A percentile compares a stretch with the other conserved stretches of the same genome.
Evolutionary conservation across 1,140 invertebrate genomes (phyloP).

Genomic region (Aplysia californica): DNA sequence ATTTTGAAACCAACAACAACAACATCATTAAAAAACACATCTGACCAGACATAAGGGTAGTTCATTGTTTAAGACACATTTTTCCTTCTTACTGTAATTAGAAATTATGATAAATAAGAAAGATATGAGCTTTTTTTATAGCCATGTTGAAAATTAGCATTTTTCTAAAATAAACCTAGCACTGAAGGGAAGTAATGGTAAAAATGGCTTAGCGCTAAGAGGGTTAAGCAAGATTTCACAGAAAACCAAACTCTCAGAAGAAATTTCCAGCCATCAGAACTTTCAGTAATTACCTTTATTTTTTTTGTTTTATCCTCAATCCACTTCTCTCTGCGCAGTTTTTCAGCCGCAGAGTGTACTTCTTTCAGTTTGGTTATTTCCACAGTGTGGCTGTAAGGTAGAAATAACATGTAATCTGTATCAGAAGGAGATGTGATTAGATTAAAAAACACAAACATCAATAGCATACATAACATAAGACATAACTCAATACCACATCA

Average conservation of each 20-base stretch:
- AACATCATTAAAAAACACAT: no score
- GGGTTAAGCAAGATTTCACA: no score
- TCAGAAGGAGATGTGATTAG: background rate
- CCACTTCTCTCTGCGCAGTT: constrained; percentile 68
- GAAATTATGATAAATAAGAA: no score
- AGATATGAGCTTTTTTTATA: no score
- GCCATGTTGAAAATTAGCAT: no score
- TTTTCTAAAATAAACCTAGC: no score
- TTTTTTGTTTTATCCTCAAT: constrained; percentile 69
- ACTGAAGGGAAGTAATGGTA: no score
- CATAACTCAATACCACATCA: background rate
- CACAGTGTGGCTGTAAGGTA: constrained; percentile 52
- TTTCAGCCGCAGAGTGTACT: constrained; percentile 65
- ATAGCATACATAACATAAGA: background rate
- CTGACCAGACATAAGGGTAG: no score
- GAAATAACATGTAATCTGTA: background rate
- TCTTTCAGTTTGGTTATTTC: constrained; percentile 68
- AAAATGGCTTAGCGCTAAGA: no score
- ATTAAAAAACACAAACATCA: background rate
- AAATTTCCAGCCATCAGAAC: background rate
- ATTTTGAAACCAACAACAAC: no score
- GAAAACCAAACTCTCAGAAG: background rate
- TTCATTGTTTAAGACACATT: no score
- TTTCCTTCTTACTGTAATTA: no score
- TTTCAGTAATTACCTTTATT: constrained; percentile 60